These are phyloP conservation scores for Torymus tubicola DNA, from an alignment of 2,888 invertebrate species.

Conservation along the genomic window DNA sequence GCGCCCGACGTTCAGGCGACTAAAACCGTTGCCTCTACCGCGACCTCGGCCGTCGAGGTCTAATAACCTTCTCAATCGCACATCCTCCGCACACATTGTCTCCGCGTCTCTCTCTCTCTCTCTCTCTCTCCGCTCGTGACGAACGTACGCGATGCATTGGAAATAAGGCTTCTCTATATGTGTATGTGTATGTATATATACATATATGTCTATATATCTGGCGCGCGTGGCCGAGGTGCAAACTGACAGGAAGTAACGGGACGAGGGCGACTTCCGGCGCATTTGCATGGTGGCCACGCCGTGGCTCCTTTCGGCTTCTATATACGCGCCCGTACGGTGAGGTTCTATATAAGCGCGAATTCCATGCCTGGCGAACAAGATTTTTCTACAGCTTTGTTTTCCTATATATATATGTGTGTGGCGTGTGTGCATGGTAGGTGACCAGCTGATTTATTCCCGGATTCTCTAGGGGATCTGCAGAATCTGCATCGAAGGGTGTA, in stretches of 20 bases:
- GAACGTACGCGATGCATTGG: constrained; percentile 29
- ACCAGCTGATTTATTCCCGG: no score
- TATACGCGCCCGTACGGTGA: not conserved
- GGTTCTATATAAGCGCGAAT: not conserved
- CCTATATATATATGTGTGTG: no score
- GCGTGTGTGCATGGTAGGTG: no score
- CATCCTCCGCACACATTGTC: constrained; percentile 1
- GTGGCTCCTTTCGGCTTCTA: constrained; percentile 32
- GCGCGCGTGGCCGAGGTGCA: constrained; percentile 49
- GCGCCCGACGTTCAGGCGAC: no score
- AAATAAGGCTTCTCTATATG: constrained; percentile 32
- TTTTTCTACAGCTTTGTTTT: not conserved
- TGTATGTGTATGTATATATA: not conserved
- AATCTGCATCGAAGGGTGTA: no score
- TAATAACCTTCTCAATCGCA: constrained; percentile 45
- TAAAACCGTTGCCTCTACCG: no score
- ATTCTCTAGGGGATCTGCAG: no score
- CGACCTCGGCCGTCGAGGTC: constrained; percentile 30
- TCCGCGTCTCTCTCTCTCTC: no score
- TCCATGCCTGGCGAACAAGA: not conserved
- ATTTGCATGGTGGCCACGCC: constrained; percentile 54
- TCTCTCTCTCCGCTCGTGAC: not conserved
- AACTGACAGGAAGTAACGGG: constrained; percentile 72
- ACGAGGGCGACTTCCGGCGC: constrained; percentile 68
- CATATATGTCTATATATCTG: constrained; percentile 3